Evolutionary conservation across 2,113 vertebrate genomes (phyloP).

Genomic region (Equus quagga): DNA sequence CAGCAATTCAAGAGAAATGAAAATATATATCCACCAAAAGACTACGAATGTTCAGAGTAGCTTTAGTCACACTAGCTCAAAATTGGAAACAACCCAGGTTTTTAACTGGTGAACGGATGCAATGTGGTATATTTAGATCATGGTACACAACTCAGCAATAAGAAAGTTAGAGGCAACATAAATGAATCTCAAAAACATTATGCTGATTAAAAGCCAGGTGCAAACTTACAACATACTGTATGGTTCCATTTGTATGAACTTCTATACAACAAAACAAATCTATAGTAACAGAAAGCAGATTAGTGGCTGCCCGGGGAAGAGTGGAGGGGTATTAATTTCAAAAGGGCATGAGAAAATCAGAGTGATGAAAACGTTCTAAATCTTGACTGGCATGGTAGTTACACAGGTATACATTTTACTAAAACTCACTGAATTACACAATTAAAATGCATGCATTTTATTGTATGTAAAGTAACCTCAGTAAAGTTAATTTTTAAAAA

Average conservation of each 20-base stretch:
- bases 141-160: neutral
- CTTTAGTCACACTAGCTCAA: constrained; percentile 6
- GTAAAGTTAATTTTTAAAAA: neutral
- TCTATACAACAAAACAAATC: neutral
- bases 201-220: neutral
- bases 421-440: neutral
- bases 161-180: neutral
- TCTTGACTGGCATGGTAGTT: neutral
- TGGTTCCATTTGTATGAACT: neutral
- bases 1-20: constrained; percentile 29
- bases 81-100: neutral
- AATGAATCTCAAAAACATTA: constrained; percentile 23
- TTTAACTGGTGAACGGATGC: constrained; percentile 38
- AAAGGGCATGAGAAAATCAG: neutral
- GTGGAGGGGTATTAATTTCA: neutral
- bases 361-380: constrained; percentile 35
- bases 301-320: neutral
- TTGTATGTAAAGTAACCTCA: neutral
- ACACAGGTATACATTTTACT: neutral
- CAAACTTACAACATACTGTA: neutral
- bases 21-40: neutral
- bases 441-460: neutral
- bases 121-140: neutral
- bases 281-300: neutral
- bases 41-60: neutral